phyloP scores from a whole-genome alignment of 2,113 vertebrate species.

The Cervus canadensis region DNA sequence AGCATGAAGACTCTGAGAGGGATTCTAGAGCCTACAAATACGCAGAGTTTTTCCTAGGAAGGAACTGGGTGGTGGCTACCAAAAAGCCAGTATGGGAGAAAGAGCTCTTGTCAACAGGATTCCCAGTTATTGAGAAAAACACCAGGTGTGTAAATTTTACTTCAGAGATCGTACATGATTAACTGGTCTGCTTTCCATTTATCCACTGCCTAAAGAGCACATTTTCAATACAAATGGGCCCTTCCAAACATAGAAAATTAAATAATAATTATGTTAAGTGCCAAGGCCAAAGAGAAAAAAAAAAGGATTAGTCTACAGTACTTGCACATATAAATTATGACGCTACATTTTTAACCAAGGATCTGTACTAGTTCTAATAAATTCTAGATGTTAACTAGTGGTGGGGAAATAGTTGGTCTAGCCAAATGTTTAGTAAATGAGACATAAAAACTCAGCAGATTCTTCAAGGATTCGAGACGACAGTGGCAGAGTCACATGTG shows the following conservation, averaged over 20 bases:
- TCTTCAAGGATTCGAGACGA: not conserved
- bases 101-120: not conserved
- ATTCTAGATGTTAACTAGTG: not conserved
- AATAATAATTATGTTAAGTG: not conserved
- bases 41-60: not conserved
- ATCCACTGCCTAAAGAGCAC: not conserved
- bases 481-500: not conserved
- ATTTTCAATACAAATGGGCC: constrained; percentile 3
- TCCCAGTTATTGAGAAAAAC: constrained; percentile 6
- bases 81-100: not conserved
- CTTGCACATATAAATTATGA: not conserved
- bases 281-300: not conserved
- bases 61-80: not conserved
- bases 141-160: constrained; percentile 19
- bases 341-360: not conserved
- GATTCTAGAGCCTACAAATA: not conserved
- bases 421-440: not conserved
- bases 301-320: not conserved
- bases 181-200: not conserved
- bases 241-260: constrained; percentile 35
- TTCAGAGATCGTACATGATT: not conserved
- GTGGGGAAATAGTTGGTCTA: not conserved
- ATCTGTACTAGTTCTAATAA: not conserved
- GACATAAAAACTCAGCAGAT: not conserved
- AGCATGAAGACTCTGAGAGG: not conserved